These are phyloP conservation scores for Bos indicus DNA, from an alignment of 2,113 vertebrate genomes.

Conservation along the genomic window DNA sequence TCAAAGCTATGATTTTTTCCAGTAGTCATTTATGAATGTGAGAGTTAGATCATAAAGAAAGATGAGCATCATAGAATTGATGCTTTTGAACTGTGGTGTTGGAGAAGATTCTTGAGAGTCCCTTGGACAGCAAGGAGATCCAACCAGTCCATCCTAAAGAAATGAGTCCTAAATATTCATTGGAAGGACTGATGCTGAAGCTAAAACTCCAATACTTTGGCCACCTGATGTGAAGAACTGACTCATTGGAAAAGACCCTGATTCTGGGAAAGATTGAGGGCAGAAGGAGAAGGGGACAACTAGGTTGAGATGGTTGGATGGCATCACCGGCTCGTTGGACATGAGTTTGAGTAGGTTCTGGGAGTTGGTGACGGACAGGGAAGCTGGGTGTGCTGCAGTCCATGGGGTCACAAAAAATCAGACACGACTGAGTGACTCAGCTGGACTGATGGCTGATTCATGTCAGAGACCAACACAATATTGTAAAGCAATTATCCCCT, in stretches of 20 bases:
- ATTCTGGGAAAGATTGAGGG: neutral
- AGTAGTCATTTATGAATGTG: neutral
- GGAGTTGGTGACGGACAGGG: neutral
- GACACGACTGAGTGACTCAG: neutral
- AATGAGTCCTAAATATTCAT: neutral
- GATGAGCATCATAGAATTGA: rapidly evolving
- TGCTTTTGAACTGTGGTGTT: neutral
- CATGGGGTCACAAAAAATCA: neutral
- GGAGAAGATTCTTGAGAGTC: neutral
- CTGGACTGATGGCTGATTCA: neutral
- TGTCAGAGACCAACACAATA: neutral
- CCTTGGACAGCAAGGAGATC: neutral
- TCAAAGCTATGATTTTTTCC: neutral
- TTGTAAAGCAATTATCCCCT: neutral
- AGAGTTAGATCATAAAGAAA: neutral
- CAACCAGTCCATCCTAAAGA: neutral
- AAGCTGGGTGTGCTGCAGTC: neutral
- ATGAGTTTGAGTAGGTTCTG: neutral
- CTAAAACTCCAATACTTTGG: neutral
- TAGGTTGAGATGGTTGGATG: neutral
- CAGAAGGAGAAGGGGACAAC: neutral
- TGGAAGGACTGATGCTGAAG: neutral
- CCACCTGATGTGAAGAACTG: neutral
- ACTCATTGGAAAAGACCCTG: neutral
- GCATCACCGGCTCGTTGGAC: rapidly evolving